phyloP scores from a whole-genome alignment of 64 coral and sea anemone species.

The Exaiptasia diaphana region DNA sequence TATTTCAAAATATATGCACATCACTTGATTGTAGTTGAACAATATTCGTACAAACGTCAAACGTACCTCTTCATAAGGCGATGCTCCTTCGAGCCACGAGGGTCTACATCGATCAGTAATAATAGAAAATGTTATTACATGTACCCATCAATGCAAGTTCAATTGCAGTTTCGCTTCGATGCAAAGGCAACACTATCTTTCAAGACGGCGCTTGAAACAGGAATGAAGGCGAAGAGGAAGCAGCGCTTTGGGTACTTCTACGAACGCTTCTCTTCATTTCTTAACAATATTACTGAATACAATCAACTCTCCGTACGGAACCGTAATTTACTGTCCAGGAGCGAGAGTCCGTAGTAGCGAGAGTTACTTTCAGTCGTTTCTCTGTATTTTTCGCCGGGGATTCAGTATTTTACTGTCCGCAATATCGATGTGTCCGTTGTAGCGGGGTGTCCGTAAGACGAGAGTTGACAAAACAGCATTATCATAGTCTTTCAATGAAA shows the following conservation, averaged over 20 bases:
- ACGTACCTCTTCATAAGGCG: not conserved
- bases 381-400: no score
- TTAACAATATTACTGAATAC: not conserved
- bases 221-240: no score
- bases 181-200: not conserved
- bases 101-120: not conserved
- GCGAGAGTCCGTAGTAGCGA: no score
- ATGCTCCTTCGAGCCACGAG: conserved; percentile 1
- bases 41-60: no score
- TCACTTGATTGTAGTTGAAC: no score
- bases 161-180: not conserved
- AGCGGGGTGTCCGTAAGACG: no score
- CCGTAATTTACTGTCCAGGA: not conserved
- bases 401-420: no score
- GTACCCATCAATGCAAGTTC: not conserved
- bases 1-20: no score
- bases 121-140: not conserved
- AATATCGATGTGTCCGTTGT: no score
- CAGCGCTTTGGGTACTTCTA: not conserved
- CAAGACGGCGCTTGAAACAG: not conserved
- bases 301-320: not conserved
- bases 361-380: no score
- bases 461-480: no score
- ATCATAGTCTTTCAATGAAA: no score
- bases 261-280: not conserved